A percentile compares a stretch with the other conserved stretches of the same genome.
phyloP scores from a whole-genome alignment of 2,888 invertebrate genomes.

The Mesoligia furuncula region DNA sequence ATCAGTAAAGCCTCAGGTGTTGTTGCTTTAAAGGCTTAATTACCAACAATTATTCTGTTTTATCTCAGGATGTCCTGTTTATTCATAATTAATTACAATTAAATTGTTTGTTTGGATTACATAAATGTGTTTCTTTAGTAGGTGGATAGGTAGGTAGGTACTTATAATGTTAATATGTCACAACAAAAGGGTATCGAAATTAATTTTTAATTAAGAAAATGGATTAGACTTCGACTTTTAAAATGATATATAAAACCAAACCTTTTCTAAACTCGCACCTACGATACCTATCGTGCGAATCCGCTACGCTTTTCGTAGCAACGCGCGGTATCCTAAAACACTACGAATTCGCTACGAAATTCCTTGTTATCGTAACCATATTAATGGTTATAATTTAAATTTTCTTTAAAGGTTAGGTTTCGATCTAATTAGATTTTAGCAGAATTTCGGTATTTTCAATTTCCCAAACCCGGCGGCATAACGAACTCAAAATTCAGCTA shows the following conservation, averaged over 20 bases:
- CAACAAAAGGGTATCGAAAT: background rate
- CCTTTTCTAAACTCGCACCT: background rate
- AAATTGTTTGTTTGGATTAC: background rate
- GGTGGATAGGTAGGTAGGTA: background rate
- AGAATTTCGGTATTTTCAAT: background rate
- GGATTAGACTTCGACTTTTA: background rate
- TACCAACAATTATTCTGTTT: conserved; percentile 28
- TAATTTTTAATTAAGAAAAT: background rate
- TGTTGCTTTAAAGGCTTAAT: conserved; percentile 20
- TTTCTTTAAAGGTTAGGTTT: background rate
- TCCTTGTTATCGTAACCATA: background rate
- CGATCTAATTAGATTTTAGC: background rate
- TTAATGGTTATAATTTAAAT: background rate
- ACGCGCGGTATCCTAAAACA: background rate
- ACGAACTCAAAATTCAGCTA: background rate
- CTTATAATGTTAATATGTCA: background rate
- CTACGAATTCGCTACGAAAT: conserved; percentile 30
- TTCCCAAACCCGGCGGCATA: background rate
- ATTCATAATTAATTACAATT: conserved; percentile 14
- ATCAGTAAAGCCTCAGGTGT: conserved; percentile 42
- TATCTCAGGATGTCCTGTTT: conserved; percentile 41
- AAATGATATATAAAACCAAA: background rate
- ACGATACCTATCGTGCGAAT: background rate
- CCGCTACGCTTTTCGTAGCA: conserved; percentile 42
- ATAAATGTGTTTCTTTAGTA: background rate